Evolutionary conservation across 2,888 invertebrate species (phyloP), one percentile per base, ranked within the genome.

Genomic region (Anagyrus pseudococci): DNA sequence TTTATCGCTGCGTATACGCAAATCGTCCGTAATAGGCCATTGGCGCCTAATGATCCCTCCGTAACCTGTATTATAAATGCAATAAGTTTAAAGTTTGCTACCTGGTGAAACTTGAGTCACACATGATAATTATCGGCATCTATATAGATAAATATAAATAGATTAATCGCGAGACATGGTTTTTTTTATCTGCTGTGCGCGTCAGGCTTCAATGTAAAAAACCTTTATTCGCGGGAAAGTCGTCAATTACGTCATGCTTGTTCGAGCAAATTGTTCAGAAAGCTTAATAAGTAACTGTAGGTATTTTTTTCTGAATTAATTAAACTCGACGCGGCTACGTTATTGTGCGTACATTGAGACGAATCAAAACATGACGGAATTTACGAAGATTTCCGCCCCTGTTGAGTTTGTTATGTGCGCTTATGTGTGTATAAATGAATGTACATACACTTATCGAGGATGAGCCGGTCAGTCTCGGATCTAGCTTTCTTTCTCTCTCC

Each of bases 391-490:
- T 2, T 4, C 22, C 22, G 13, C 20, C n/a, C n/a, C 44, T n/a
- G n/a, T n/a, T n/a, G n/a, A n/a, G n/a, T n/a, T n/a, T n/a, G n/a
- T n/a, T n/a, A n/a, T n/a, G n/a, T n/a, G n/a, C n/a, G n/a, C n/a
- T n/a, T 55, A 50, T 50, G 37, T 25, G 43, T 26, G n/a, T 22
- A 40, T 33, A 41, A n/a, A n/a, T n/a, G n/a, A n/a, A n/a, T n/a
- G n/a, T n/a, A n/a, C 23, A 19, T 10, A 13, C 37, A 23, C 37
- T 55, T 50, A 62, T 50, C 50, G 40, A 29, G 29, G 10, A 60
- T 67, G 72, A 73, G 70, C 68, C 72, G 75, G 68, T 69, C 75
- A 73, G 73, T 29, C 29, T 29, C 29, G 29, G 29, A 29, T 4
- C 10, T 10, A 10, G 29, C 10, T 13, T 13, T 15, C 33, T 37